Base-by-base conservation (phyloP, 1,140 invertebrate species). In the Lucilia sericata region DNA sequence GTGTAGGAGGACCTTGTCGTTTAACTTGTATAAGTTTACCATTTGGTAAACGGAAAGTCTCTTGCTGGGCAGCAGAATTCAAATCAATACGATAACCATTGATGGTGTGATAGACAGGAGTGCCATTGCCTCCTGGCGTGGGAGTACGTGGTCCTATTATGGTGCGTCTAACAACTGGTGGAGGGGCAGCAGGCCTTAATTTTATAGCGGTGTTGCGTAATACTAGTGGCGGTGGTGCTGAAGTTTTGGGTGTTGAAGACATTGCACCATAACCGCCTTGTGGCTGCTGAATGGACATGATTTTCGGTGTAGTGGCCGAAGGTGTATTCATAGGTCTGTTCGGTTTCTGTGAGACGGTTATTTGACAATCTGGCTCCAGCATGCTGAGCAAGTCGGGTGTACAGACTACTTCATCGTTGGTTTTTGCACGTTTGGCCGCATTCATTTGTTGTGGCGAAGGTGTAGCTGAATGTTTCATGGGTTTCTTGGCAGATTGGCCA, bases 21-120 rank as follows among this genome's bases (percentile, higher is more conserved):
- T 91, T 91, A 0, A 91, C 90, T 83, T 91, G 90, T 80, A 91
- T 91, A 0, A 91, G 82, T 12, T 90, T 88, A 9, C 90, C 90
- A 36, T 91, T 91, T 8, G 90, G 90, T 42, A 91, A 85, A 5
- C 90, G 87, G 75, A 88, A 90, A 0, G 89, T 91, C 51, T 91
- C 90, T 82, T 91, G 90, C 25, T 90, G 88, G 0, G 90, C 88
- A 0, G 90, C 90, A 10, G 87, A 88, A 84, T 91, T 91, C n/a
- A 91, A 84, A 85, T 91, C 90, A 49, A 91, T 90, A 0, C 89
- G 88, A 84, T 86, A 91, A 0, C 90, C 90, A 55, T 90, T 91
- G 9, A 91, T 90, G 1, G 88, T 91, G 85, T 91, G 90, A 55
- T 90, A 91, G 21, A 90, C 90, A 0, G 90, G 90, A 0, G 88